These are phyloP conservation scores for Sinohyriopsis cumingii DNA, from an alignment of 2,888 invertebrate species.

Conservation along the genomic window DNA sequence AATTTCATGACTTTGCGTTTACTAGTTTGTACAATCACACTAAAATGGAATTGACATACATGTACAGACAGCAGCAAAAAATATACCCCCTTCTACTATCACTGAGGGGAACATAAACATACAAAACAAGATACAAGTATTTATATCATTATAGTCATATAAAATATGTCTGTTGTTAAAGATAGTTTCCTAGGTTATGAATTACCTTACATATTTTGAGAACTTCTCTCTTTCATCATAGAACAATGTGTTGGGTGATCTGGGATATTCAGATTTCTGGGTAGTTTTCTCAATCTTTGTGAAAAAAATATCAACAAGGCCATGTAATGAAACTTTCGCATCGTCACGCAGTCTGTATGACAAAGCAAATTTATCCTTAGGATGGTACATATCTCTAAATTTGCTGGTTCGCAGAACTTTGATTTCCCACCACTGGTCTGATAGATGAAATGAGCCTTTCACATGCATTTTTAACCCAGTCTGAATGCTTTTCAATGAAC, in stretches of 20 bases:
- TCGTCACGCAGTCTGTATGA: constrained; percentile 50
- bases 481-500: constrained; percentile 24
- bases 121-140: no score
- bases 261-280: not conserved
- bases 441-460: constrained; percentile 40
- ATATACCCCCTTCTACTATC: no score
- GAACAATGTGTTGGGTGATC: constrained; percentile 1
- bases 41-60: no score
- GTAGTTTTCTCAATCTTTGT: constrained; percentile 21
- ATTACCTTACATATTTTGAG: constrained; percentile 6
- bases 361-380: constrained; percentile 32
- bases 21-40: no score
- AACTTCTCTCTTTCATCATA: constrained; percentile 4
- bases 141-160: no score
- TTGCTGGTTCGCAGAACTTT: constrained; percentile 39
- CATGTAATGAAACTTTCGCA: constrained; percentile 24
- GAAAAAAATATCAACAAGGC: constrained; percentile 43
- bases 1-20: no score
- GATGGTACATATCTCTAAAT: constrained; percentile 19
- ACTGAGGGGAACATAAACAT: no score
- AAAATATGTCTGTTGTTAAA: no score
- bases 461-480: constrained; percentile 15
- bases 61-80: no score
- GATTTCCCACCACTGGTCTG: constrained; percentile 52
- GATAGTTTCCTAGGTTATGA: not conserved